Evolutionary conservation across 2,888 invertebrate genomes (phyloP).

Genomic region (Platycheirus albimanus): DNA sequence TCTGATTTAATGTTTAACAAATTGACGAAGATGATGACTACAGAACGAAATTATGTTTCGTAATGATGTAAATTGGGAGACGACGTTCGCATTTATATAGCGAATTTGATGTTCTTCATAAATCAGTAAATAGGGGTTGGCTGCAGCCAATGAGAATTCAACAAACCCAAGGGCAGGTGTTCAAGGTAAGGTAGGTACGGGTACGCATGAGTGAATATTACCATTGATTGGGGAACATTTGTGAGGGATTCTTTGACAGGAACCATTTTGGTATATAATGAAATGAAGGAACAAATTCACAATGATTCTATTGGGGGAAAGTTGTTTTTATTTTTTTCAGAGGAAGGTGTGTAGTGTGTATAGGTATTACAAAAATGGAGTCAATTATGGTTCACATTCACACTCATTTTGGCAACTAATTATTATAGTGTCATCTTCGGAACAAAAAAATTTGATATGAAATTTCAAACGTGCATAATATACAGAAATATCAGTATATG

Average conservation of each 20-base stretch:
- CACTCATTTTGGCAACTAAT: too few species aligned
- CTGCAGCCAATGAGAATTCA: conserved; percentile 48
- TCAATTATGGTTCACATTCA: too few species aligned
- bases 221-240: conserved; percentile 13
- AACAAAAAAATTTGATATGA: too few species aligned
- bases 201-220: conserved; percentile 33
- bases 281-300: neutral
- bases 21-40: conserved; percentile 28
- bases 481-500: too few species aligned
- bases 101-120: conserved; percentile 34
- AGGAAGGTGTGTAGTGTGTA: neutral
- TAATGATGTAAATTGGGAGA: conserved; percentile 37
- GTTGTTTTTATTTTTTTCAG: neutral
- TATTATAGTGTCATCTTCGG: too few species aligned
- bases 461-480: too few species aligned
- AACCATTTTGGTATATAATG: conserved; percentile 21
- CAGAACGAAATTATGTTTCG: conserved; percentile 45
- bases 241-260: conserved; percentile 22
- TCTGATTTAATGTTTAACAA: neutral
- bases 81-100: conserved; percentile 52
- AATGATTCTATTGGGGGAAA: conserved; percentile 50
- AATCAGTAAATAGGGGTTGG: conserved; percentile 52
- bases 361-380: neutral
- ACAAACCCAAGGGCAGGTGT: conserved; percentile 36
- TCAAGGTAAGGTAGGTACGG: neutral